Conservation (phyloP, 2,113 vertebrate genomes). For the Onychostoma macrolepis region DNA sequence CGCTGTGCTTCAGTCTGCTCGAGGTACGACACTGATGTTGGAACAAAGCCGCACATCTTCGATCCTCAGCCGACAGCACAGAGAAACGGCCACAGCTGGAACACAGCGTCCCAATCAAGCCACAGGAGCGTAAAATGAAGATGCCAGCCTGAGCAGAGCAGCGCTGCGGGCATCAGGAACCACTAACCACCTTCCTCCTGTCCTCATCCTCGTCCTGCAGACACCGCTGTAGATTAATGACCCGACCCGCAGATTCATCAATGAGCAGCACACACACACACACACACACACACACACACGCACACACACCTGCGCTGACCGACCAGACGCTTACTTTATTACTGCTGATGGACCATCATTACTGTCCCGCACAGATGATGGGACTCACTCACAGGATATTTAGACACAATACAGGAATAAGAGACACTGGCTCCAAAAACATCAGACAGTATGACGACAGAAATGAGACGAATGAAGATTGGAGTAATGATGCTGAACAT, state of each 20-base stretch:
- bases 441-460: no score
- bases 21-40: neutral
- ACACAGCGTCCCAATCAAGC: neutral
- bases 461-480: no score
- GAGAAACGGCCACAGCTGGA: conserved; percentile 1
- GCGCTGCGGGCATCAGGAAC: neutral
- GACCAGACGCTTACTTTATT: no score
- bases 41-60: conserved; percentile 22
- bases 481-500: neutral
- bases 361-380: neutral
- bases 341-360: neutral
- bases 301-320: no score
- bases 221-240: conserved; percentile 10
- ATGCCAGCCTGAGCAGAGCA: no score
- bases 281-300: neutral
- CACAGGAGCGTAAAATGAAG: neutral
- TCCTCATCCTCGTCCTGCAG: neutral
- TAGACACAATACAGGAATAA: neutral
- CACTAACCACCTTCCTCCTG: neutral
- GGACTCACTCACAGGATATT: neutral
- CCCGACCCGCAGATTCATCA: neutral
- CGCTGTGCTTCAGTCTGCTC: no score
- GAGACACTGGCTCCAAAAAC: neutral
- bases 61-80: neutral
- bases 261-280: neutral